phyloP scores from a whole-genome alignment of 2,888 invertebrate species.

The Sabatieria punctata region DNA sequence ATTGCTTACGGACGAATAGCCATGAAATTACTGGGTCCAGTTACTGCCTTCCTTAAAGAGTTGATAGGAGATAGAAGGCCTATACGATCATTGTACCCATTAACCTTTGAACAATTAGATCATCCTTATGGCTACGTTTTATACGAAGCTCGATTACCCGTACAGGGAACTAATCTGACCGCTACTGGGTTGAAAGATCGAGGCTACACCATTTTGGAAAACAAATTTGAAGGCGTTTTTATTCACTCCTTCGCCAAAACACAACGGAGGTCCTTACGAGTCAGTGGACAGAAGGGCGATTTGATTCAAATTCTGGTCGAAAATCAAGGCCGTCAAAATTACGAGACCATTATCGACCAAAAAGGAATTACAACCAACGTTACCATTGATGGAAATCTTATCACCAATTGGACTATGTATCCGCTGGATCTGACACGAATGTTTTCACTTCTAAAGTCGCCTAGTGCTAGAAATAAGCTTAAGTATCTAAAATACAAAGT shows the following conservation, averaged over 20 bases:
- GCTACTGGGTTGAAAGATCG: constrained; percentile 48
- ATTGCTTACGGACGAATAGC: background rate
- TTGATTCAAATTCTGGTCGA: constrained; percentile 40
- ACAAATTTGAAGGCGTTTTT: constrained; percentile 4
- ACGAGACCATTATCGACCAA: no score
- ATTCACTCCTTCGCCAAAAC: background rate
- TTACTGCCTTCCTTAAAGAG: background rate
- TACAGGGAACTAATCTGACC: constrained; percentile 38
- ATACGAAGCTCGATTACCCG: constrained; percentile 41
- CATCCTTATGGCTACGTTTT: constrained; percentile 44
- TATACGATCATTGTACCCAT: background rate
- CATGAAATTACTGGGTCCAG: background rate
- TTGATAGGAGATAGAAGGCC: background rate
- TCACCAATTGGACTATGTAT: constrained; percentile 47
- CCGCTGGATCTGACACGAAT: constrained; percentile 12
- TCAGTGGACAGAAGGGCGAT: background rate
- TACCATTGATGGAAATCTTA: constrained; percentile 35
- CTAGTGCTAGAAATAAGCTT: no score
- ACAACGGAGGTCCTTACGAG: background rate
- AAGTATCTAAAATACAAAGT: no score
- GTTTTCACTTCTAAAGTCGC: no score
- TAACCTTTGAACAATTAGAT: constrained; percentile 8
- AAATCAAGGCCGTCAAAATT: constrained; percentile 55
- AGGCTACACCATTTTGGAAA: constrained; percentile 50
- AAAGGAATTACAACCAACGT: constrained; percentile 29